Base-by-base conservation (phyloP, 2,888 invertebrate species). In the Chloroclystis v-ata region DNA sequence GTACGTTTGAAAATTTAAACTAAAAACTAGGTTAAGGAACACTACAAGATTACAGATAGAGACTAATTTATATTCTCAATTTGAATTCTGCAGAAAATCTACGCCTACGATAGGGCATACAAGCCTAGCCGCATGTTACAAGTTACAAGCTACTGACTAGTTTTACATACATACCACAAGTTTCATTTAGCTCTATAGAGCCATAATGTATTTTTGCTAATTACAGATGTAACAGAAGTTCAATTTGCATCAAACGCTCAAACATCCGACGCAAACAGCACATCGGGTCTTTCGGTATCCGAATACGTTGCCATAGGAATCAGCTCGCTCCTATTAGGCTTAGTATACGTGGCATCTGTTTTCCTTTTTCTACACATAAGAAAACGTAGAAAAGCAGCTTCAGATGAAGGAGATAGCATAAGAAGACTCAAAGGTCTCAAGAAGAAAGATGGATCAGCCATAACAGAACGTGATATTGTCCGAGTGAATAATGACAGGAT, bases 281-380 rank as follows among this genome's bases (percentile, higher is more conserved):
- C 90, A 24, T 87, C 90, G 37, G 92, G 93, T 35, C 89, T 95
- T 48, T 91, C 92, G 14, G 89, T 92, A 9, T 90, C 92, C 7
- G 95, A 96, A 79, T 95, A 95, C 65, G 90, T 95, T 12, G 94
- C 95, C 0, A 95, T 96, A 47, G 96, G 94, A 24, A 90, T 95
- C 37, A 94, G 94, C 62, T 94, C 95, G 11, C 87, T 96, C 11
- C 86, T 96, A n/a, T 85, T 96, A n/a, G 95, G 95, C 0, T 88
- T 96, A 25, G 93, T 96, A 61, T 96, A 96, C 76, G 93, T 96
- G 11, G 94, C 95, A 0, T 95, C 95, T 4, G 94, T 96, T 13
- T 93, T 95, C 51, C 89, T 96, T 9, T 96, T 95, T 69, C 75
- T 96, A 35, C 94, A 95, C 71, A 91, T 95, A 56, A 90, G 93